Base-by-base conservation (phyloP, 2,797 vertebrate genomes). In the Ptychadena robeensis region DNA sequence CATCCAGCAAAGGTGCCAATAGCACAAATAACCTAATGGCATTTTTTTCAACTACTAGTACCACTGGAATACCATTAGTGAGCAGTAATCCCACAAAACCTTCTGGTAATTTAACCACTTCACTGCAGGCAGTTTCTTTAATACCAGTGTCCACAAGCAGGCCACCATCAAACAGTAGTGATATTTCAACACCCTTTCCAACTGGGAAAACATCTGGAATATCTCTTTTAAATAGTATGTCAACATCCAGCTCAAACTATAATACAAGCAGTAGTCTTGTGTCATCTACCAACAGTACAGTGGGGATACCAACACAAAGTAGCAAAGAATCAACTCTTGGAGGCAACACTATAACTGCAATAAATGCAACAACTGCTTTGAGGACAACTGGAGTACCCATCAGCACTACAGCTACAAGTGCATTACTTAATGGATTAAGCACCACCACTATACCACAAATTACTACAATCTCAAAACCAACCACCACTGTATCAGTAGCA, bases 331-430 rank as follows among this genome's bases (percentile, higher is more conserved):
- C 73, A 40, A 0, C 34, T 22, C n/a, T 37, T 11, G 15, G 31
- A 15, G 37, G 66, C 66, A 68, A 37, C 18, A 9, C 22, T 25
- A 11, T 25, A 25, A 2, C 40, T n/a, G 8, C 44, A 0, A 9
- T 44, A 22, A 76, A 76, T 65, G 37, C 15, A 65, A 76, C 61
- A 30, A 65, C 15, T 12, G 34, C 63, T 14, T 22, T 32, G 32
- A 40, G 38, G n/a, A 40, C 61, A 32, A 66, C 61, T 66, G 74
- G 18, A 48, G 27, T 11, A 25, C 61, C n/a, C 8, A 5, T 15
- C 8, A 44, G 31, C 28, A 53, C 12, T 14, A 48, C 44, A 48
- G 44, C 74, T 44, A 9, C 18, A 64, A 37, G 25, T 18, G 11
- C 72, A 64, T 14, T 44, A 25, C 12, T 44, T 44, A 76, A 64